Evolutionary conservation across 1,140 invertebrate genomes (phyloP).

Genomic region (Reticulitermes speratus): DNA sequence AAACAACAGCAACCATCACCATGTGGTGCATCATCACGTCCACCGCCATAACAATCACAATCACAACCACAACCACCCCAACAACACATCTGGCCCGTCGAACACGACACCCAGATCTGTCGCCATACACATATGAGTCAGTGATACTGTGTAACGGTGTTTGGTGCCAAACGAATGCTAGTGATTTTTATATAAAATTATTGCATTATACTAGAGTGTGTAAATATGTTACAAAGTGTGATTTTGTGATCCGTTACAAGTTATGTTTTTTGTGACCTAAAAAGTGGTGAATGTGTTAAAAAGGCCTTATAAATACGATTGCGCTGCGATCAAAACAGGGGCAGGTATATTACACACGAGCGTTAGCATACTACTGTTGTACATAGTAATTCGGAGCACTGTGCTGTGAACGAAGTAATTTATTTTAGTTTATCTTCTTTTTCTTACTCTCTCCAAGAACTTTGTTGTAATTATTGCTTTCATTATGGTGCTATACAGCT

Average conservation of each 20-base stretch:
- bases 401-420: neutral
- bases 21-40: slow-evolving; percentile 35
- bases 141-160: neutral
- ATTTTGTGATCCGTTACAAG: slow-evolving; percentile 6
- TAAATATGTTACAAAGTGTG: slow-evolving; percentile 9
- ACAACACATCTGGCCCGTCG: slow-evolving; percentile 15
- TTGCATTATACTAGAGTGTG: neutral
- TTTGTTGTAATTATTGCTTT: neutral
- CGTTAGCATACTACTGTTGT: neutral
- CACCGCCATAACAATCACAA: slow-evolving; percentile 36
- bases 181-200: too few relatives aligned
- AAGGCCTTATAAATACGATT: too few relatives aligned
- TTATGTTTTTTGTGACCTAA: neutral
- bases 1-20: slow-evolving; percentile 57
- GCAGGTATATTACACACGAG: neutral
- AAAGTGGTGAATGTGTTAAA: too few relatives aligned
- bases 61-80: slow-evolving; percentile 31
- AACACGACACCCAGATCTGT: slow-evolving; percentile 29
- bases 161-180: too few relatives aligned
- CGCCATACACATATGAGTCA: slow-evolving; percentile 33
- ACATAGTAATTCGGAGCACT: neutral
- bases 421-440: slow-evolving; percentile 18
- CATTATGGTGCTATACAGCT: slow-evolving; percentile 26
- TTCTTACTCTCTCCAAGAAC: neutral
- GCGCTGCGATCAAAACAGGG: neutral